phyloP scores from a whole-genome alignment of 1,140 invertebrate genomes.

The Stegodyphus dumicola region DNA sequence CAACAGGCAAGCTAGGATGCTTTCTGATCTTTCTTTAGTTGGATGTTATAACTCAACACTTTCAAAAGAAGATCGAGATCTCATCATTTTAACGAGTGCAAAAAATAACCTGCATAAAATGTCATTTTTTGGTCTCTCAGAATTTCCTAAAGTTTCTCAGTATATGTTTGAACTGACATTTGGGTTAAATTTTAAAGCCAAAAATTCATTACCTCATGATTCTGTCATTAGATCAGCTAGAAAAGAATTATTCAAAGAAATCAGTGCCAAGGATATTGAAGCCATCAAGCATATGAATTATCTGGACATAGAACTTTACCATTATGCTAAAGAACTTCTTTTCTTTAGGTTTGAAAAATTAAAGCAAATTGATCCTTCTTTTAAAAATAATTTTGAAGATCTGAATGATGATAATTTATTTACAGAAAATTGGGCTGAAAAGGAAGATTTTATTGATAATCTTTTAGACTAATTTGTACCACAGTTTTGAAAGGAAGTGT shows the following conservation, averaged over 20 bases:
- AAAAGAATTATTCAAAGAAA: slow-evolving; percentile 57
- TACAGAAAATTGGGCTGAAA: slow-evolving; percentile 60
- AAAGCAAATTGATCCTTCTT: slow-evolving; percentile 82
- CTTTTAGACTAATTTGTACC: slow-evolving; percentile 22
- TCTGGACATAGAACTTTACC: slow-evolving; percentile 69
- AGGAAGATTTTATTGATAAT: slow-evolving; percentile 61
- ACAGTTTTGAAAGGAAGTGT: neutral
- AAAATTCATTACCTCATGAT: slow-evolving; percentile 27
- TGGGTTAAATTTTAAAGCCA: slow-evolving; percentile 64
- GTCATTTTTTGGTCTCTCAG: slow-evolving; percentile 69
- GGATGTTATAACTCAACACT: slow-evolving; percentile 69
- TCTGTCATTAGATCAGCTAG: slow-evolving; percentile 42
- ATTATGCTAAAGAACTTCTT: slow-evolving; percentile 70
- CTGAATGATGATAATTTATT: slow-evolving; percentile 38
- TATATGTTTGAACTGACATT: slow-evolving; percentile 69
- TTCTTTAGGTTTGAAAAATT: slow-evolving; percentile 73
- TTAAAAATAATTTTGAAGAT: slow-evolving; percentile 73
- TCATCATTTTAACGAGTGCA: slow-evolving; percentile 68
- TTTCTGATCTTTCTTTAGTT: slow-evolving; percentile 67
- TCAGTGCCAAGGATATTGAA: slow-evolving; percentile 63
- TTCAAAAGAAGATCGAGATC: slow-evolving; percentile 63
- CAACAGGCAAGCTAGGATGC: slow-evolving; percentile 70
- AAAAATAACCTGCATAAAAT: slow-evolving; percentile 68
- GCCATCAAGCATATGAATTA: slow-evolving; percentile 66
- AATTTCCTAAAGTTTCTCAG: slow-evolving; percentile 68